A percentile compares a stretch with the other conserved stretches of the same genome.
Evolutionary conservation across 2,888 invertebrate species (phyloP).

Genomic region (Nephrotoma guestfalica): DNA sequence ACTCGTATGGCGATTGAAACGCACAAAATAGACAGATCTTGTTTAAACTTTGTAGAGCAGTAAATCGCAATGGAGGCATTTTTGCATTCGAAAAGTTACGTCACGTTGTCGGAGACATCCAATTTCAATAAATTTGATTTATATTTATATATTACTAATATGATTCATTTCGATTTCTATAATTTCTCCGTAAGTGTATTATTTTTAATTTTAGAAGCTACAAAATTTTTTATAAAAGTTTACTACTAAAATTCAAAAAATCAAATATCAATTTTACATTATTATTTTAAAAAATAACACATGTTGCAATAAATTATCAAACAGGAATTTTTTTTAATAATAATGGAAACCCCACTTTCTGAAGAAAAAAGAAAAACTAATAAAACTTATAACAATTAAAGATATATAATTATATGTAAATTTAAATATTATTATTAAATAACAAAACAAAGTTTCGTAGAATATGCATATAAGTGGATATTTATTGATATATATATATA

Average conservation of each 20-base stretch:
- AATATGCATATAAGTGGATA: background rate
- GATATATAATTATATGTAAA: background rate
- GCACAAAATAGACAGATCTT: too few relatives aligned
- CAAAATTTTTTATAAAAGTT: background rate
- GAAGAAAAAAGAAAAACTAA: background rate
- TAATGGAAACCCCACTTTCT: background rate
- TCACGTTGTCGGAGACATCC: too few relatives aligned
- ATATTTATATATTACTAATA: too few relatives aligned
- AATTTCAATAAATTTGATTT: too few relatives aligned
- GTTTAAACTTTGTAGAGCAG: too few relatives aligned
- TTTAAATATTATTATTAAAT: background rate
- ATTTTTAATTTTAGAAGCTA: background rate
- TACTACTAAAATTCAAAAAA: background rate
- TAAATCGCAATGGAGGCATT: too few relatives aligned
- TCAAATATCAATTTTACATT: background rate
- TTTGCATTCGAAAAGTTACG: too few relatives aligned
- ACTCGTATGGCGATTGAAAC: too few relatives aligned
- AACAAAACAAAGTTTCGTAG: background rate
- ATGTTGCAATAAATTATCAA: background rate
- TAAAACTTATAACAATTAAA: background rate
- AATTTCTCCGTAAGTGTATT: too few relatives aligned
- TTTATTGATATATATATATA: background rate
- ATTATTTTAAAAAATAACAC: background rate
- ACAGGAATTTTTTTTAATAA: background rate
- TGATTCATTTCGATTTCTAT: background rate